Evolutionary conservation across 2,797 vertebrate genomes (phyloP).

Genomic region (Anabacerthia variegaticeps): DNA sequence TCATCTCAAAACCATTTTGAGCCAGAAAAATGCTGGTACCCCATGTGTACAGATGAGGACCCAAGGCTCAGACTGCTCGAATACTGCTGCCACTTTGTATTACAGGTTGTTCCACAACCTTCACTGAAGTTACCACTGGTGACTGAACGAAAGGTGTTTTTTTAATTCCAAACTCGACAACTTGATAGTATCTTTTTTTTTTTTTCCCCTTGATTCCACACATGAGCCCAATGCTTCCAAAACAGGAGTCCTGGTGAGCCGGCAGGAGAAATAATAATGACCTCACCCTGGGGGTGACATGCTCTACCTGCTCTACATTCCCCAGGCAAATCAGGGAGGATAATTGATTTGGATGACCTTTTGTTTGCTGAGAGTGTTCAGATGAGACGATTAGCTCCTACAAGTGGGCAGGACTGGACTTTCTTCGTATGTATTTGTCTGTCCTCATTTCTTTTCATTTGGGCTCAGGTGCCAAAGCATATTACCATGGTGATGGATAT

Average conservation of each 20-base stretch:
- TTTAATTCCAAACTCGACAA: neutral
- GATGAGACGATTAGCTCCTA: slow-evolving; percentile 35
- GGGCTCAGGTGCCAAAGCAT: slow-evolving; percentile 2
- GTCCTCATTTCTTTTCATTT: slow-evolving; percentile 46
- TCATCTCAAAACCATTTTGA: neutral
- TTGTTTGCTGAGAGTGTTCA: slow-evolving; percentile 56
- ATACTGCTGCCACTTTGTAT: neutral
- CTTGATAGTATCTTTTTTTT: neutral
- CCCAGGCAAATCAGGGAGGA: slow-evolving; percentile 6
- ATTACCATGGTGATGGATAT: neutral
- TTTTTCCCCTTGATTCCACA: neutral
- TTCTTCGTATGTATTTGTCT: slow-evolving; percentile 10
- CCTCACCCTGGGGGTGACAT: neutral
- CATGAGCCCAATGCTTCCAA: neutral
- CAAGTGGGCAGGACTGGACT: slow-evolving; percentile 43
- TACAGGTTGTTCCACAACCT: neutral
- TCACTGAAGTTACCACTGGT: neutral
- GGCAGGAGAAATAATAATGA: neutral
- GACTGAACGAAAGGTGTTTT: rapidly evolving
- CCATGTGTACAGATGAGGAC: neutral
- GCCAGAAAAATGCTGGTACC: neutral
- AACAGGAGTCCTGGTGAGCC: neutral
- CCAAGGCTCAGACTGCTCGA: neutral
- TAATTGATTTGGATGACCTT: neutral
- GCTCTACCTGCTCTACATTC: neutral